These are phyloP conservation scores for Eclectus roratus DNA, from an alignment of 2,113 vertebrate genomes.

Conservation along the genomic window DNA sequence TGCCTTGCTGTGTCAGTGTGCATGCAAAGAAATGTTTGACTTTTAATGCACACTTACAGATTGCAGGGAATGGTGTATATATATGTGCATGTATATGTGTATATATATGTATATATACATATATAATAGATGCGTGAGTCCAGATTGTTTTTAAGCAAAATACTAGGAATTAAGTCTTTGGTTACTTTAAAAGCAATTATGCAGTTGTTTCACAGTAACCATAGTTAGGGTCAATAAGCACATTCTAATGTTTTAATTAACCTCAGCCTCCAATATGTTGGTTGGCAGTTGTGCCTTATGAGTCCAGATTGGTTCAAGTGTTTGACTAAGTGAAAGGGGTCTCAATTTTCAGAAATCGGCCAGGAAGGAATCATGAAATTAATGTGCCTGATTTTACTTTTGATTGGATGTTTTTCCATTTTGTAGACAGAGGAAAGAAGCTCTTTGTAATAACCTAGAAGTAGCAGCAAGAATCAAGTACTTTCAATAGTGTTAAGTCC, in stretches of 20 bases:
- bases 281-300: background rate
- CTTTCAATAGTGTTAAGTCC: background rate
- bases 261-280: background rate
- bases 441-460: background rate
- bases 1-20: background rate
- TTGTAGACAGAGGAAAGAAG: background rate
- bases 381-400: background rate
- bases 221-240: background rate
- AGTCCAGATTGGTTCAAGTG: background rate
- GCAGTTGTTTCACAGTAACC: background rate
- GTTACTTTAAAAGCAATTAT: background rate
- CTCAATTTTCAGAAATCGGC: background rate
- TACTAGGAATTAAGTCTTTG: background rate
- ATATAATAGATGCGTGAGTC: rapidly evolving
- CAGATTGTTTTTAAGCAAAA: background rate
- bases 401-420: background rate
- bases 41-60: background rate
- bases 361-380: background rate
- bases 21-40: background rate
- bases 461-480: background rate
- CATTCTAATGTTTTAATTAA: background rate
- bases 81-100: rapidly evolving
- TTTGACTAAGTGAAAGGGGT: background rate
- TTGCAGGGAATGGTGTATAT: background rate
- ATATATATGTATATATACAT: rapidly evolving